phyloP scores from a whole-genome alignment of 2,888 invertebrate genomes.

The Cartodere bifasciata region DNA sequence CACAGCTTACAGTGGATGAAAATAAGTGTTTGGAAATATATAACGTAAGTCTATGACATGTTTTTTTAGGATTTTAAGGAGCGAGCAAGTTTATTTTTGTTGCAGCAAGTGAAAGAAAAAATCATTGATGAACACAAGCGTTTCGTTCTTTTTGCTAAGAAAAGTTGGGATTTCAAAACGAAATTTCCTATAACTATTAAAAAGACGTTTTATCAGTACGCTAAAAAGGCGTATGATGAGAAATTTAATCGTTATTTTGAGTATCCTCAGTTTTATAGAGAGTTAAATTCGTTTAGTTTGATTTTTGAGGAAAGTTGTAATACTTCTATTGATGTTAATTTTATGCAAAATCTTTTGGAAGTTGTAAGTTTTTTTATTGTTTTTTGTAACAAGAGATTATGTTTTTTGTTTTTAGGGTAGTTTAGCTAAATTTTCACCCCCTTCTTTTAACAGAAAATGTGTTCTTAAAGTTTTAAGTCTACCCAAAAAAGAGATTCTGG shows the following conservation, averaged over 20 bases:
- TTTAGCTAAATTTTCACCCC: conserved; percentile 11
- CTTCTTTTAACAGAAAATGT: conserved; percentile 8
- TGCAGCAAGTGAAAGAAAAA: conserved; percentile 6
- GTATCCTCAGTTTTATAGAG: conserved; percentile 7
- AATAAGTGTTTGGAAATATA: conserved; percentile 4
- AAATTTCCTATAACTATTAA: not conserved
- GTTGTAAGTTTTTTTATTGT: conserved; percentile 7
- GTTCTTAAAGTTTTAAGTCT: conserved; percentile 6
- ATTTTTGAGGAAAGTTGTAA: conserved; percentile 8
- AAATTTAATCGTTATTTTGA: conserved; percentile 8
- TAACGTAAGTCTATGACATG: conserved; percentile 7
- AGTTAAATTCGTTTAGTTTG: conserved; percentile 7
- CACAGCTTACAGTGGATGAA: conserved; percentile 9
- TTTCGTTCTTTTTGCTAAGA: conserved; percentile 5
- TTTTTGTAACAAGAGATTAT: conserved; percentile 3
- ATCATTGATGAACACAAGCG: conserved; percentile 8
- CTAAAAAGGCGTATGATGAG: not conserved
- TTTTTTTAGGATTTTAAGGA: not conserved
- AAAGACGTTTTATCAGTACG: conserved; percentile 7
- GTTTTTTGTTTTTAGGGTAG: conserved; percentile 9
- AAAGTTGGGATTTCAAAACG: conserved; percentile 7
- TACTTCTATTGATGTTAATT: conserved; percentile 9
- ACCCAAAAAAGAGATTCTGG: conserved; percentile 2
- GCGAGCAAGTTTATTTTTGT: conserved; percentile 1
- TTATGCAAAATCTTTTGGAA: conserved; percentile 9